Conservation (phyloP, 2,113 vertebrate species). For the Anguilla japonica region DNA sequence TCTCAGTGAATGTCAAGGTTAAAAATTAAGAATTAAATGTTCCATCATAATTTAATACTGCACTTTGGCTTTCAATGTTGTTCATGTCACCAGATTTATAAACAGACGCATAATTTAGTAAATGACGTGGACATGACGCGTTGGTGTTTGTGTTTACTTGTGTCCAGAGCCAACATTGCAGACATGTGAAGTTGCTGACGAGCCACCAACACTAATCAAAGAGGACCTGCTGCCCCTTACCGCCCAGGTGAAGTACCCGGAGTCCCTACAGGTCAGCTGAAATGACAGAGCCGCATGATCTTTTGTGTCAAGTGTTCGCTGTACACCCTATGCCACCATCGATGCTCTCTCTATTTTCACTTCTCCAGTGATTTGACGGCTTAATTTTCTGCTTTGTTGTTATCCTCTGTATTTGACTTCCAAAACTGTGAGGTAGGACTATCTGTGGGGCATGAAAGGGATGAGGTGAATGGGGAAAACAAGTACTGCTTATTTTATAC, state of each 20-base stretch:
- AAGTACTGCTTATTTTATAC: too few species aligned
- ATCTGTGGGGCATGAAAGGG: too few species aligned
- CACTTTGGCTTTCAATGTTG: not conserved
- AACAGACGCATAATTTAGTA: not conserved
- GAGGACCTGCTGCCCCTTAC: conserved; percentile 79
- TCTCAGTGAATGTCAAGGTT: not conserved
- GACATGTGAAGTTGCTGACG: conserved; percentile 80
- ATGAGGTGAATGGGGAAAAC: too few species aligned
- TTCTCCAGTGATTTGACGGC: too few species aligned
- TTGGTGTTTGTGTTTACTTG: conserved; percentile 11
- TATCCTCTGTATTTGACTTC: too few species aligned
- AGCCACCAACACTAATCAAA: conserved; percentile 86
- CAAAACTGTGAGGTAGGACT: too few species aligned
- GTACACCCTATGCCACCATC: too few species aligned
- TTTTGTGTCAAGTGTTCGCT: too few species aligned
- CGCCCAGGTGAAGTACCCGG: conserved; percentile 68
- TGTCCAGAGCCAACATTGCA: conserved; percentile 76
- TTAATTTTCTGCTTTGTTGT: too few species aligned
- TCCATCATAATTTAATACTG: not conserved
- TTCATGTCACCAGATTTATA: not conserved
- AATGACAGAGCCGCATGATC: too few species aligned
- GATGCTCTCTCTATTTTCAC: too few species aligned
- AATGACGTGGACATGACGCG: not conserved
- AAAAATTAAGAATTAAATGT: not conserved
- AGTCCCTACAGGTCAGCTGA: not conserved